phyloP scores from a whole-genome alignment of 2,797 vertebrate species.

The Momotus momota region DNA sequence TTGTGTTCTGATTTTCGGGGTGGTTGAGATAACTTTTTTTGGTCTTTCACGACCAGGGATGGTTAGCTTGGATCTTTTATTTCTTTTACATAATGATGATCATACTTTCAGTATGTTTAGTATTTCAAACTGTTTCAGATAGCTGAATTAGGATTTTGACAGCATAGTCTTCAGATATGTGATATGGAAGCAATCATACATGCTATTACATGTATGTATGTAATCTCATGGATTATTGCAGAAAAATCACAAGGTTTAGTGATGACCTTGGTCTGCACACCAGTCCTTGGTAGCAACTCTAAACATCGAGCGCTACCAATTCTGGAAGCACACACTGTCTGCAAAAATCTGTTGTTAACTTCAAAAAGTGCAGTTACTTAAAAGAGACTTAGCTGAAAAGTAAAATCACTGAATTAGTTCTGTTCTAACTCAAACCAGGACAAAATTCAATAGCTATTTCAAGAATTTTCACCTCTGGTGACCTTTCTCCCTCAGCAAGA shows the following conservation, averaged over 20 bases:
- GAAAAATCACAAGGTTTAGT: not conserved
- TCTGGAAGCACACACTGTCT: no score
- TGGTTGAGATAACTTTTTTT: fast-evolving
- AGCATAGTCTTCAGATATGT: not conserved
- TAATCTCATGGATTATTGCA: not conserved
- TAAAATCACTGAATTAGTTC: no score
- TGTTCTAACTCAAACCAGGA: no score
- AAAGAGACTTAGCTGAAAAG: no score
- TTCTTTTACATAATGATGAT: not conserved
- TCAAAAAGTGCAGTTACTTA: no score
- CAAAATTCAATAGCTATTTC: not conserved
- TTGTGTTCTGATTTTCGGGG: not conserved
- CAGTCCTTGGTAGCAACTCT: no score
- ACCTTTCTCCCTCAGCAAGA: not conserved
- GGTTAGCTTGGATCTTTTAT: not conserved
- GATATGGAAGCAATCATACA: not conserved
- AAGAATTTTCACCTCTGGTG: not conserved
- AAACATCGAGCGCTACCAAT: no score
- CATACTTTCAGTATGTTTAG: not conserved
- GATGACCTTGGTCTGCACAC: no score
- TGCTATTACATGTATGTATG: no score
- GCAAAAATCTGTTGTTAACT: no score
- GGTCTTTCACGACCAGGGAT: not conserved
- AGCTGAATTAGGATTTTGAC: not conserved
- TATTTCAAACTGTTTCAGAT: not conserved